Conservation (phyloP, 2,113 vertebrate genomes). For the Nothocercus nigrocapillus region DNA sequence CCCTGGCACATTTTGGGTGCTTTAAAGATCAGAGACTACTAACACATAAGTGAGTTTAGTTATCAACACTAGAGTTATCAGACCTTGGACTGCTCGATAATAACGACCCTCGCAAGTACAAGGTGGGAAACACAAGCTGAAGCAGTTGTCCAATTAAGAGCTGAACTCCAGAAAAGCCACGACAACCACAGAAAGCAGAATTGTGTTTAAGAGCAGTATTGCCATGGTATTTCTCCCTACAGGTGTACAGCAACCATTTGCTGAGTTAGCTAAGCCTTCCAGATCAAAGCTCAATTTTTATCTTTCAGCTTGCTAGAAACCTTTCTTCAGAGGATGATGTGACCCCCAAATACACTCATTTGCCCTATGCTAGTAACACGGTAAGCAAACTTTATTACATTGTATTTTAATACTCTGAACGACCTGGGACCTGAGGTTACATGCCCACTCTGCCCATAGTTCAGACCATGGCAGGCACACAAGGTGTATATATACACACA, state of each 20-base stretch:
- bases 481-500: background rate
- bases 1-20: fast-evolving
- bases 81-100: background rate
- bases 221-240: fast-evolving
- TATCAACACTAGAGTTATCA: fast-evolving
- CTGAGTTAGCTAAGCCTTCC: background rate
- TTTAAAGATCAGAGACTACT: background rate
- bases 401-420: background rate
- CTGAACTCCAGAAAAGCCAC: background rate
- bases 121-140: background rate
- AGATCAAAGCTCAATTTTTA: background rate
- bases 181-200: background rate
- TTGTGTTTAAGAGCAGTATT: background rate
- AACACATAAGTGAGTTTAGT: fast-evolving
- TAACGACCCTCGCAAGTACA: fast-evolving
- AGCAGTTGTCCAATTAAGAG: background rate
- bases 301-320: background rate
- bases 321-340: background rate
- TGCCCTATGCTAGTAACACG: fast-evolving
- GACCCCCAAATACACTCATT: background rate
- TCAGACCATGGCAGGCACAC: background rate
- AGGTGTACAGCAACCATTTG: background rate
- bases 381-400: background rate
- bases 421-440: background rate
- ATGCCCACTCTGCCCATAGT: background rate